A percentile compares a stretch with the other conserved stretches of the same genome.
These are phyloP conservation scores for Vespertilio murinus DNA, from an alignment of 2,797 vertebrate genomes.

Conservation along the genomic window DNA sequence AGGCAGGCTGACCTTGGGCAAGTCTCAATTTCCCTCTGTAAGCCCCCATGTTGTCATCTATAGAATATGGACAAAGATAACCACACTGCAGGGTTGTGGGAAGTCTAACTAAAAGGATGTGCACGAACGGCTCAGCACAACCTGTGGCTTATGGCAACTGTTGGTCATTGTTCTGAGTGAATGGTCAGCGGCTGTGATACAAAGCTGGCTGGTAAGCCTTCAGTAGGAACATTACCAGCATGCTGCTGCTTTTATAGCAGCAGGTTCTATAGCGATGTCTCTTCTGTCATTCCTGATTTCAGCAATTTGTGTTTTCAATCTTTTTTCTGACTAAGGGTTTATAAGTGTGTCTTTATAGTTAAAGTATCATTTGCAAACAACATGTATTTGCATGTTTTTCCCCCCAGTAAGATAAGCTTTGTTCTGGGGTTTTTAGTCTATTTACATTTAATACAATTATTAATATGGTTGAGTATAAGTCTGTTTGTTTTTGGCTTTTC, in stretches of 20 bases:
- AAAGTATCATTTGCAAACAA: slow-evolving; percentile 12
- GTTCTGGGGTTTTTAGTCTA: not conserved
- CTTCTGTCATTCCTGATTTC: not conserved
- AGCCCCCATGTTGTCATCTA: slow-evolving; percentile 26
- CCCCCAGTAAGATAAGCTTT: not conserved
- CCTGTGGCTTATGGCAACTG: not conserved
- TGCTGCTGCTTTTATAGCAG: not conserved
- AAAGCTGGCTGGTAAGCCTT: not conserved
- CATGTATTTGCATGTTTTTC: not conserved
- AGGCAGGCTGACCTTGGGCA: not conserved
- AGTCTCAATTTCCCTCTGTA: not conserved
- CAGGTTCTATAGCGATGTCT: not conserved
- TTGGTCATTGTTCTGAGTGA: not conserved
- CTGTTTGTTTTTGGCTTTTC: not conserved
- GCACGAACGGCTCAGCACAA: not conserved
- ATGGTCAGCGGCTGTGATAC: not conserved
- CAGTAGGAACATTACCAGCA: not conserved
- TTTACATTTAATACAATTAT: not conserved
- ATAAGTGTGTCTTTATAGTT: slow-evolving; percentile 7
- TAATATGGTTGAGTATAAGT: not conserved
- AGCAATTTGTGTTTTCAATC: not conserved
- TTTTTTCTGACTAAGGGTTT: not conserved
- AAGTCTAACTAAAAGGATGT: not conserved
- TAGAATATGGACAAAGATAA: slow-evolving; percentile 34
- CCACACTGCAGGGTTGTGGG: not conserved